Conservation (phyloP, 2,113 vertebrate species). For the Diadophis punctatus region DNA sequence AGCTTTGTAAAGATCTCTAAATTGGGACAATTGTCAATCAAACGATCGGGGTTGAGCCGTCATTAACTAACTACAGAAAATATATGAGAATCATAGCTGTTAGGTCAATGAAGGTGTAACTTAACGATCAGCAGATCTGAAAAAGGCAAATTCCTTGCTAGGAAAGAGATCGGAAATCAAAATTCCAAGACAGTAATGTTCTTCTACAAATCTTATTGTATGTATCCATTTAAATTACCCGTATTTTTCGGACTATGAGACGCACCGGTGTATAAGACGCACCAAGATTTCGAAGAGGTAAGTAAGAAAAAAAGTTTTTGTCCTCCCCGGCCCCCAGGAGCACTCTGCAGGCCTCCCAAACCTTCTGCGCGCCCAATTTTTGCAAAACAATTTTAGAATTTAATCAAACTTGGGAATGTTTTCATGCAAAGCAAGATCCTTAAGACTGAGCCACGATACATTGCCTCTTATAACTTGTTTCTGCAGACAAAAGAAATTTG, state of each 20-base stretch:
- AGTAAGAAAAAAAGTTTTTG: too few relatives aligned
- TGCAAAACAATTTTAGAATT: background rate
- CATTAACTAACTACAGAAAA: background rate
- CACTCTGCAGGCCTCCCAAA: too few relatives aligned
- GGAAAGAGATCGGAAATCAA: background rate
- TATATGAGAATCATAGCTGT: background rate
- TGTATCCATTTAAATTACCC: background rate
- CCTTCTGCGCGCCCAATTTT: too few relatives aligned
- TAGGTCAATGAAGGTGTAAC: background rate
- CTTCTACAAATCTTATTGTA: background rate
- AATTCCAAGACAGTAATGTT: background rate
- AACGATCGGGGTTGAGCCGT: background rate
- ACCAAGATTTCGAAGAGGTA: too few relatives aligned
- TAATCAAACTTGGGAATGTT: background rate
- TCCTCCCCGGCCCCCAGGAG: too few relatives aligned
- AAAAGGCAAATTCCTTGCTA: background rate
- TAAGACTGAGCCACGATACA: background rate
- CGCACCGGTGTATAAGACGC: too few relatives aligned
- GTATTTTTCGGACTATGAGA: too few relatives aligned
- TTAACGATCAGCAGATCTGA: background rate
- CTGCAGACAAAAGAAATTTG: background rate
- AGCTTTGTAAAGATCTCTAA: background rate
- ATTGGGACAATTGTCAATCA: background rate
- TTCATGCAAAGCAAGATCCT: background rate
- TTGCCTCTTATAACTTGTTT: background rate